A percentile compares a stretch with the other conserved stretches of the same genome.
phyloP scores from a whole-genome alignment of 2,797 vertebrate genomes.

The Argyrosomus regius region DNA sequence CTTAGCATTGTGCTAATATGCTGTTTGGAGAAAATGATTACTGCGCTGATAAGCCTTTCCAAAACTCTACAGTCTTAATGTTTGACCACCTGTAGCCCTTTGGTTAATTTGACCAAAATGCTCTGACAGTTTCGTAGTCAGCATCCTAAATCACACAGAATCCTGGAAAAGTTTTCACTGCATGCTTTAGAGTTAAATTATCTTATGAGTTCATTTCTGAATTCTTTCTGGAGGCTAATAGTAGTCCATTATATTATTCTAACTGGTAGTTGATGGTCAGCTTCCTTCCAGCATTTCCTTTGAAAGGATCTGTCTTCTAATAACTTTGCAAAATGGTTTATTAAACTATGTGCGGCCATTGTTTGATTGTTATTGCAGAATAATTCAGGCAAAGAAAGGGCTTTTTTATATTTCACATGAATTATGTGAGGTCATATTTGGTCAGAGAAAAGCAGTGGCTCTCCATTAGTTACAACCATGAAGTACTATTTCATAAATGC shows the following conservation, averaged over 20 bases:
- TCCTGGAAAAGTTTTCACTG: background rate
- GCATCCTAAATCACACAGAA: background rate
- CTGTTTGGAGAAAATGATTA: background rate
- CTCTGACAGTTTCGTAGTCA: background rate
- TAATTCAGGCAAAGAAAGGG: too few species aligned
- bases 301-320: background rate
- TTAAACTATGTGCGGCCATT: background rate
- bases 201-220: background rate
- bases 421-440: background rate
- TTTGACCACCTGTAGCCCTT: background rate
- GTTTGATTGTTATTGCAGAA: background rate
- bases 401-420: background rate
- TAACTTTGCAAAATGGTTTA: background rate
- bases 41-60: background rate
- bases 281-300: background rate
- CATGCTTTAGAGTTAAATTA: background rate
- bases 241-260: background rate
- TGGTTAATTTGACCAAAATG: background rate
- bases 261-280: background rate
- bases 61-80: background rate
- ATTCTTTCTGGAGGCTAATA: background rate
- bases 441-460: background rate
- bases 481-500: background rate
- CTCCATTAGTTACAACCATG: background rate
- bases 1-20: background rate